Percentiles rank a stretch among this genome's conserved stretches.
Evolutionary conservation across 2,888 invertebrate genomes (phyloP).

Genomic region (Sarcophaga caerulescens): DNA sequence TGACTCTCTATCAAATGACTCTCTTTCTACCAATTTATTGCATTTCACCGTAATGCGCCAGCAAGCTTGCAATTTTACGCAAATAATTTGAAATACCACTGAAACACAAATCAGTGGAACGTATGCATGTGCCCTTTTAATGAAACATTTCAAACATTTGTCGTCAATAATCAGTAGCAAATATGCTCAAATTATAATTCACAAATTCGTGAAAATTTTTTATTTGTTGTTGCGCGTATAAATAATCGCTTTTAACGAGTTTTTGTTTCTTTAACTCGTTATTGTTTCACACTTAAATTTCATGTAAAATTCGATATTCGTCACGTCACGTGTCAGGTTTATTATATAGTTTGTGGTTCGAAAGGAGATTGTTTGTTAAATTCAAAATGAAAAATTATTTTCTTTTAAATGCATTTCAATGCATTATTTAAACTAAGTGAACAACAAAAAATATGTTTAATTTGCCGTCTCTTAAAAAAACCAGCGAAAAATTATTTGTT

Average conservation of each 20-base stretch:
- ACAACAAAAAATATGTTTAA: constrained; percentile 5
- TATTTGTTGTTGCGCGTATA: too few species aligned
- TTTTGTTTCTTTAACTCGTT: neutral
- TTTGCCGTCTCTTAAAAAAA: neutral
- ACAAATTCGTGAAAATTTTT: too few species aligned
- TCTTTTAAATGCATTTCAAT: constrained; percentile 32
- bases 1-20: too few species aligned
- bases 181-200: too few species aligned
- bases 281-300: neutral
- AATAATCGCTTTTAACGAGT: neutral
- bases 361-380: neutral
- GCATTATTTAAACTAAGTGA: constrained; percentile 14
- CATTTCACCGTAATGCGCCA: too few species aligned
- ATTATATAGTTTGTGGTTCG: neutral
- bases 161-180: too few species aligned
- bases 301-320: constrained; percentile 8
- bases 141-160: too few species aligned
- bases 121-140: too few species aligned
- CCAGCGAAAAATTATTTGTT: neutral
- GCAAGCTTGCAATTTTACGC: too few species aligned
- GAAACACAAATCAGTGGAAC: too few species aligned
- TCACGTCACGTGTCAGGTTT: constrained; percentile 46
- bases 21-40: too few species aligned
- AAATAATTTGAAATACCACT: too few species aligned
- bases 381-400: neutral